Evolutionary conservation across 2,888 invertebrate species (phyloP).

Genomic region (Xestoiulus laeticollis): DNA sequence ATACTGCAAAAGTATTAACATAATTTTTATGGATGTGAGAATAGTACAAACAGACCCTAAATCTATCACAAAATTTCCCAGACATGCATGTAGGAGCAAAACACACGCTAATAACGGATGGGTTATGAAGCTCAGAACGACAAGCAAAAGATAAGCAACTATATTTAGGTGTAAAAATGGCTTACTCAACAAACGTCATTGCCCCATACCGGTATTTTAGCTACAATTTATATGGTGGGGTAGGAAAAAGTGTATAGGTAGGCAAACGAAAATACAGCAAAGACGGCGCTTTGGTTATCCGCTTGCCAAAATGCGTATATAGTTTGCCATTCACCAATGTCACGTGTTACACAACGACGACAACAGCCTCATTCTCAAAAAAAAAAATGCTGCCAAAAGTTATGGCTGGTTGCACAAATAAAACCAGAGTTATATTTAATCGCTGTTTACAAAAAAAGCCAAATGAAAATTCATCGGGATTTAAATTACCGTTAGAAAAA

Average conservation of each 20-base stretch:
- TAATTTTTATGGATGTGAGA: not conserved
- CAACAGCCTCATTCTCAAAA: not conserved
- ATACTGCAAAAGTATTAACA: not conserved
- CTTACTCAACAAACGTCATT: conserved; percentile 12
- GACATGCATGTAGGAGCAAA: not conserved
- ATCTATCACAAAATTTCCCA: not conserved
- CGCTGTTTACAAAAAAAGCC: not conserved
- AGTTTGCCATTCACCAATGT: not conserved
- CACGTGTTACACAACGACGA: not conserved
- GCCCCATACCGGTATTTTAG: not conserved
- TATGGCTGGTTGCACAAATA: not conserved
- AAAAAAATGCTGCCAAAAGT: not conserved
- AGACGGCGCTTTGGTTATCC: not conserved
- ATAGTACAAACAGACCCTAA: not conserved
- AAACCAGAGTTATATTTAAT: not conserved
- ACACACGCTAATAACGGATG: not conserved
- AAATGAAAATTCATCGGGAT: not conserved
- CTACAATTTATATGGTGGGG: not conserved
- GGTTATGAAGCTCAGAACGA: not conserved
- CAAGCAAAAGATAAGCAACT: not conserved
- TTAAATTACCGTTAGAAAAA: no score
- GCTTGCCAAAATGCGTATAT: not conserved
- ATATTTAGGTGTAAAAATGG: not conserved
- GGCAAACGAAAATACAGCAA: conserved; percentile 19
- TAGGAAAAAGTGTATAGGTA: not conserved